phyloP scores from a whole-genome alignment of 2,797 vertebrate genomes.

The Anguilla marmorata region DNA sequence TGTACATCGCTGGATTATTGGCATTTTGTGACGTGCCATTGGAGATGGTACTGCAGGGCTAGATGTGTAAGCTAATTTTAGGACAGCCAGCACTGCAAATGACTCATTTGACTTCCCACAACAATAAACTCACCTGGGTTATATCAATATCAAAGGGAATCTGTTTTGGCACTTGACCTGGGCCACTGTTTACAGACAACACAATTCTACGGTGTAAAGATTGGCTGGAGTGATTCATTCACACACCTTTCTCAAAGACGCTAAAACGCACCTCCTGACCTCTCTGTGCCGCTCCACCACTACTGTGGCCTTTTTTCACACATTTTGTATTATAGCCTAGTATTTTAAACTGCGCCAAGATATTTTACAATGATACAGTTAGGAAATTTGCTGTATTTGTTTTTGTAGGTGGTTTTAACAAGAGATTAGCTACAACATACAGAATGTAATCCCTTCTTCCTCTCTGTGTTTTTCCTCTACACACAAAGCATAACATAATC shows the following conservation, averaged over 20 bases:
- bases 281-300: neutral
- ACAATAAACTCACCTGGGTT: neutral
- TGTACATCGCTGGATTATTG: neutral
- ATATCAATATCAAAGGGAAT: neutral
- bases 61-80: neutral
- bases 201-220: neutral
- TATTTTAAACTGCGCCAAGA: neutral
- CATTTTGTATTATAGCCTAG: neutral
- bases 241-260: slow-evolving; percentile 4
- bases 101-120: neutral
- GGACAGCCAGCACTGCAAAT: neutral
- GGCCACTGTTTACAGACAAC: neutral
- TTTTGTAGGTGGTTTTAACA: slow-evolving; percentile 4
- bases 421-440: neutral
- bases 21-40: neutral
- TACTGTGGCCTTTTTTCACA: neutral
- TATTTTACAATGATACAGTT: neutral
- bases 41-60: neutral
- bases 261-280: neutral
- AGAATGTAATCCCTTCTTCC: slow-evolving; percentile 5
- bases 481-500: slow-evolving; percentile 11
- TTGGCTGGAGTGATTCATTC: neutral
- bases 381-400: neutral
- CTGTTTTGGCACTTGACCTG: neutral
- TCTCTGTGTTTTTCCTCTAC: neutral